Percentiles rank a stretch among this genome's conserved stretches.
Evolutionary conservation across 2,797 vertebrate genomes (phyloP).

Genomic region (Huso huso): DNA sequence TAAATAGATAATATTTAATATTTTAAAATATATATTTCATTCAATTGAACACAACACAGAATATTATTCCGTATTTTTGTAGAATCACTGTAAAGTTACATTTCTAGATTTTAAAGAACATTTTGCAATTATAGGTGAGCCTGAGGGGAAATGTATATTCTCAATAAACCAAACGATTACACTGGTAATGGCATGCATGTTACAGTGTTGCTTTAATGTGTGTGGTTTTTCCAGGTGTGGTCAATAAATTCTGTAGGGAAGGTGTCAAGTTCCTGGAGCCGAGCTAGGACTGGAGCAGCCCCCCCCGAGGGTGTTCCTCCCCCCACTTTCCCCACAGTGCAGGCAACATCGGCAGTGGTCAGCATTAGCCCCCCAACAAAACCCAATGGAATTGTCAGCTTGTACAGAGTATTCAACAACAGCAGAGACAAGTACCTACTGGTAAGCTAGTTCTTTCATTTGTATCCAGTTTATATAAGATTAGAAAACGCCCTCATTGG

Average conservation of each 20-base stretch:
- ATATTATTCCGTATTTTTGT: too few relatives aligned
- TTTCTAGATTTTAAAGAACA: too few relatives aligned
- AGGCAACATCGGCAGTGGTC: conserved; percentile 72
- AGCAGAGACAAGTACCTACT: conserved; percentile 49
- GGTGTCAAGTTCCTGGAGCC: conserved; percentile 65
- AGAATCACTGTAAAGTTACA: too few relatives aligned
- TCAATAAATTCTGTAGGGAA: conserved; percentile 74
- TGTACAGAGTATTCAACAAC: conserved; percentile 75
- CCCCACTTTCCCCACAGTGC: conserved; percentile 59
- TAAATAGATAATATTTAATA: too few relatives aligned
- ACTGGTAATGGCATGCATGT: background rate
- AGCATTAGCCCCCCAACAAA: conserved; percentile 64
- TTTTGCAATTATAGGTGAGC: too few relatives aligned
- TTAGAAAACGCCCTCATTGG: background rate
- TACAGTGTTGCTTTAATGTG: background rate
- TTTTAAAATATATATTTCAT: too few relatives aligned
- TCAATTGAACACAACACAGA: too few relatives aligned
- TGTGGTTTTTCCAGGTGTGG: conserved; percentile 64
- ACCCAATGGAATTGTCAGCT: conserved; percentile 75
- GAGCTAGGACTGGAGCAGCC: conserved; percentile 70
- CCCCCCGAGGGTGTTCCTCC: conserved; percentile 73
- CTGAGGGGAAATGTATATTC: too few relatives aligned
- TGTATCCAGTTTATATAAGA: too few relatives aligned
- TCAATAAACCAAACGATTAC: too few relatives aligned
- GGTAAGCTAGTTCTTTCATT: conserved; percentile 50